Base-by-base conservation (phyloP, 92 coral and sea anemone species). In the Muricea muricata region DNA sequence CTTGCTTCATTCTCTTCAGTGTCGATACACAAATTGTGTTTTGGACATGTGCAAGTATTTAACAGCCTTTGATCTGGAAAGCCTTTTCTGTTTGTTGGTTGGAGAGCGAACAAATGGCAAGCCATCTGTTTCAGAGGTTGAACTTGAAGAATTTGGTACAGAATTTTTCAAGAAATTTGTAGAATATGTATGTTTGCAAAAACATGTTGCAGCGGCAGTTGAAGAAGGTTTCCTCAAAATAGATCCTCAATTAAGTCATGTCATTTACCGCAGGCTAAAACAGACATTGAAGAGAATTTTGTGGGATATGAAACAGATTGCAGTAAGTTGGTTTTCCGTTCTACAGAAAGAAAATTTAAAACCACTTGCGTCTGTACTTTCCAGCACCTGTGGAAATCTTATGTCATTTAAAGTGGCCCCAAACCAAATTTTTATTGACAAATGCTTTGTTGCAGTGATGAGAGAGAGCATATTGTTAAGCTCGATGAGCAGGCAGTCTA, bases 121-220 rank as follows among this genome's bases (percentile, higher is more conserved):
- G 52, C 26, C 52, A 39, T 12, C 52, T 0, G 41, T 71, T 39
- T 33, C 48, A 7, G 78, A 71, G 52, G 78, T 6, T 4, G 25
- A 71, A 33, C 54, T 71, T 23, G 78, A 71, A 40, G 56, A 71
- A 71, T 71, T 71, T 41, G 78, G 78, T 34, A 15, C 48, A 13
- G 52, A 37, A 2, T 17, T 1, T 17, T 71, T 39, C 24, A 71
- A 71, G 5, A 23, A 33, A 71, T 1, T 71, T 24, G n/a, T 71
- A 15, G 52, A 33, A 15, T 71, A 71, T 40, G 78, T 39, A 33
- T 71, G 78, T 15, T 39, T 26, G 8, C 52, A 71, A 15, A 24
- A 71, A 30, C 78, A 71, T 23, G 52, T 71, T 37, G 30, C 48
- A 4, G 48, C 52, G 0, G 78, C 78, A 33, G 25, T 71, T 11